Evolutionary conservation across 2,797 vertebrate genomes (phyloP).

Genomic region (Basileuterus tristriatus): DNA sequence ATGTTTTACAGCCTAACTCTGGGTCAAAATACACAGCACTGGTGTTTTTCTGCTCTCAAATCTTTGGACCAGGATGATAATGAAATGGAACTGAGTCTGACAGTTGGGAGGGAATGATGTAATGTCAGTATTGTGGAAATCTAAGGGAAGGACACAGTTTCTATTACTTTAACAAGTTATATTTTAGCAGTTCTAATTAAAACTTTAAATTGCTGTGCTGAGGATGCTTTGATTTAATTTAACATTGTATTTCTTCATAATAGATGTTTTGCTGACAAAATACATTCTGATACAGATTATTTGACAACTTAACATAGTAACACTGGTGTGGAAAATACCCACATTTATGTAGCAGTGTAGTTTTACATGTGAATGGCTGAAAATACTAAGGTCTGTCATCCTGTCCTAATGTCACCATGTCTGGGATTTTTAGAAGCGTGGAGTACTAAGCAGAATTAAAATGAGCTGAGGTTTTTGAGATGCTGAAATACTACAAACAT

Average conservation of each 20-base stretch:
- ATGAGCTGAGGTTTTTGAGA: not conserved
- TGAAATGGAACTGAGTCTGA: not conserved
- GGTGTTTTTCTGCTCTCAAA: not conserved
- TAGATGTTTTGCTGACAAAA: not conserved
- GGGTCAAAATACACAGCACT: not conserved
- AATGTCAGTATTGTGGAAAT: not conserved
- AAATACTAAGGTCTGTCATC: not conserved
- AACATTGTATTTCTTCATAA: not conserved
- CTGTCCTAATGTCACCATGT: rapidly evolving
- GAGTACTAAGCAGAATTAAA: not conserved
- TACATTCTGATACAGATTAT: not conserved
- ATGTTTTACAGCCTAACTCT: not conserved
- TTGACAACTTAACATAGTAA: not conserved
- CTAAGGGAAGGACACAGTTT: not conserved
- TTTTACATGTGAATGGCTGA: not conserved
- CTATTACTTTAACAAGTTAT: not conserved
- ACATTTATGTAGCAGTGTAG: not conserved
- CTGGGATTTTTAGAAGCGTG: not conserved
- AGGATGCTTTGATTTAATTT: not conserved
- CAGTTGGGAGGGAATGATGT: not conserved
- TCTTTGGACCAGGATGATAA: not conserved
- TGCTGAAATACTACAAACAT: not conserved
- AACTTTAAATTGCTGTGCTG: not conserved
- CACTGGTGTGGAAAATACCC: not conserved
- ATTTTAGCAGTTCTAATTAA: not conserved